Conservation (phyloP, 2,113 vertebrate genomes). For the Lepidothrix coronata region DNA sequence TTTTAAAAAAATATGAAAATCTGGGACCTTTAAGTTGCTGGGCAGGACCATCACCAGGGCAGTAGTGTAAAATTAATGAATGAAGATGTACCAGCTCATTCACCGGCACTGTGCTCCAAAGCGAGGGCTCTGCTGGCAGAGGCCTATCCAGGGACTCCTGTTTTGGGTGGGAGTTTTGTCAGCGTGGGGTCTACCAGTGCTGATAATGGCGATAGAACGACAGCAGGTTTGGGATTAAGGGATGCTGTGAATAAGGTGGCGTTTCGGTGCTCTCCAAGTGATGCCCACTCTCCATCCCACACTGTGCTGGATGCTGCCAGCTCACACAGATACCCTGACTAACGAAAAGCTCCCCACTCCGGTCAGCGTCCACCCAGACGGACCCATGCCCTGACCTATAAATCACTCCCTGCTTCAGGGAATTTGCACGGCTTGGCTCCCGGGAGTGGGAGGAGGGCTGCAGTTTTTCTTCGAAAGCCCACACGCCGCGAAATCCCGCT, state of each 20-base stretch:
- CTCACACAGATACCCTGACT: background rate
- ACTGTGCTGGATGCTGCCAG: background rate
- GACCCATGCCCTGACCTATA: too few species aligned
- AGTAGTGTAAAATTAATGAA: background rate
- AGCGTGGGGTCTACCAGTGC: background rate
- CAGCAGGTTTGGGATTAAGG: background rate
- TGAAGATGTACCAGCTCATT: background rate
- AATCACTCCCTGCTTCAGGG: background rate
- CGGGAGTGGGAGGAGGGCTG: too few species aligned
- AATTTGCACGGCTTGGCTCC: background rate
- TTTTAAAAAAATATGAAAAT: background rate
- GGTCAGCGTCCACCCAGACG: background rate
- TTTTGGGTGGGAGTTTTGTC: background rate
- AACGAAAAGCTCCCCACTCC: background rate
- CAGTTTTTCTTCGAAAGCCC: background rate
- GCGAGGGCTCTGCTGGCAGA: background rate
- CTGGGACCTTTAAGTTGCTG: background rate
- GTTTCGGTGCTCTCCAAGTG: background rate
- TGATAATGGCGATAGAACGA: accelerated
- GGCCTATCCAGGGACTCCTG: background rate
- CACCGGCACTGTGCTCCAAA: accelerated
- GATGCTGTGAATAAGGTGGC: accelerated
- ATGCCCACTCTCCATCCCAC: background rate
- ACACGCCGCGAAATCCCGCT: background rate
- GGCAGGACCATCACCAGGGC: background rate